Evolutionary conservation across 2,888 invertebrate genomes (phyloP).

Genomic region (Watsonalla binaria): DNA sequence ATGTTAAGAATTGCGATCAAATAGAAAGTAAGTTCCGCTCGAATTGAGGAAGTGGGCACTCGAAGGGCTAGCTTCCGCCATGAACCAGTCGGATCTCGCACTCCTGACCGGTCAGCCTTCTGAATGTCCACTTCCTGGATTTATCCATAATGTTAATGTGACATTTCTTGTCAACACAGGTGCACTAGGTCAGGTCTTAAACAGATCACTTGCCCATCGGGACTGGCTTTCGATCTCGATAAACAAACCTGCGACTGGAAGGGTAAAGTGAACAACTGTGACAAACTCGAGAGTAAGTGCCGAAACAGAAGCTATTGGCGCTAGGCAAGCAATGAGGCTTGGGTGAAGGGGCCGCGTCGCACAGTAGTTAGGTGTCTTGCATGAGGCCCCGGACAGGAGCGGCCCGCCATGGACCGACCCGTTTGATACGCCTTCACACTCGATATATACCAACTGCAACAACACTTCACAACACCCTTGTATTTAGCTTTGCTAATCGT

Average conservation of each 20-base stretch:
- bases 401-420: slow-evolving; percentile 46
- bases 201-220: slow-evolving; percentile 97
- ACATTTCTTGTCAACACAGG: slow-evolving; percentile 82
- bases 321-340: slow-evolving; percentile 73
- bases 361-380: slow-evolving; percentile 74
- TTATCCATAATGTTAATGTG: slow-evolving; percentile 58
- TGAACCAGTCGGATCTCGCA: slow-evolving; percentile 31
- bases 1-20: slow-evolving; percentile 97
- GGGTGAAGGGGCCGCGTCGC: slow-evolving; percentile 76
- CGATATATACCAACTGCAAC: not conserved
- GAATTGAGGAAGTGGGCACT: slow-evolving; percentile 60
- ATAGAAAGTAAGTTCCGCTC: slow-evolving; percentile 91
- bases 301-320: slow-evolving; percentile 69
- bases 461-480: not conserved
- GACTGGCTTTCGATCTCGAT: slow-evolving; percentile 98
- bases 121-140: slow-evolving; percentile 64
- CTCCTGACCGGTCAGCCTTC: slow-evolving; percentile 53
- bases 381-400: slow-evolving; percentile 67
- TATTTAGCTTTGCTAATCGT: no score
- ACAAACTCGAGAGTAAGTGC: slow-evolving; percentile 97
- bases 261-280: slow-evolving; percentile 98
- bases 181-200: slow-evolving; percentile 97
- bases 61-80: slow-evolving; percentile 66
- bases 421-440: slow-evolving; percentile 56
- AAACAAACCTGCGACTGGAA: slow-evolving; percentile 99